Conservation (phyloP, 2,888 invertebrate species). For the Resseliella maxima region DNA sequence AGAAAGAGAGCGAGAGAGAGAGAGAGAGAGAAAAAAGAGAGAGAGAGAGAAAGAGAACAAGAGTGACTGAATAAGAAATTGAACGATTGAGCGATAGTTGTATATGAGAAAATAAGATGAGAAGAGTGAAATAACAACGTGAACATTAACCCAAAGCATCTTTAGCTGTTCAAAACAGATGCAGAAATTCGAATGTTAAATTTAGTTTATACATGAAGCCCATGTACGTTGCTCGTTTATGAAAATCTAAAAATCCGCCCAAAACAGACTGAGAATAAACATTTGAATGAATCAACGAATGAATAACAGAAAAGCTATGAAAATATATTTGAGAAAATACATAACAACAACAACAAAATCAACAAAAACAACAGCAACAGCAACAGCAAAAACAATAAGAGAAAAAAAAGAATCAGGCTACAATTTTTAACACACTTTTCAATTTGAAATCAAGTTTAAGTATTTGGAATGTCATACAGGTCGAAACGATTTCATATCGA, state of each 20-base stretch:
- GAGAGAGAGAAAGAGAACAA: too few relatives aligned
- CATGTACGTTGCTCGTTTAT: background rate
- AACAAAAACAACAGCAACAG: background rate
- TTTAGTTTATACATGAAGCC: background rate
- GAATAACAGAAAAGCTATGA: too few relatives aligned
- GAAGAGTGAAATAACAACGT: too few relatives aligned
- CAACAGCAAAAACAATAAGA: background rate
- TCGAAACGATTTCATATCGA: slow-evolving; percentile 11
- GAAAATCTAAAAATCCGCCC: background rate
- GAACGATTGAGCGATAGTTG: too few relatives aligned
- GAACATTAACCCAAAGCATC: background rate
- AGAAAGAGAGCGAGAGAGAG: background rate
- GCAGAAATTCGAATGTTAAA: background rate
- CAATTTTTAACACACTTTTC: background rate
- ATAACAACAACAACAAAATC: background rate
- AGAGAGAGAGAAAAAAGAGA: too few relatives aligned
- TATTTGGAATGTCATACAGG: slow-evolving; percentile 34
- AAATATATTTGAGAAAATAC: too few relatives aligned
- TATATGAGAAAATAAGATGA: too few relatives aligned
- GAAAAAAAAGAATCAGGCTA: background rate
- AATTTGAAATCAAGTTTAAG: slow-evolving; percentile 2
- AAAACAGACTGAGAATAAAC: too few relatives aligned
- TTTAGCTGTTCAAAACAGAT: slow-evolving; percentile 24
- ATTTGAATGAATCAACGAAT: too few relatives aligned
- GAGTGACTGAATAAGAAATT: too few relatives aligned